Evolutionary conservation across 2,113 vertebrate species (phyloP).

Genomic region (Aphyosemion australe): DNA sequence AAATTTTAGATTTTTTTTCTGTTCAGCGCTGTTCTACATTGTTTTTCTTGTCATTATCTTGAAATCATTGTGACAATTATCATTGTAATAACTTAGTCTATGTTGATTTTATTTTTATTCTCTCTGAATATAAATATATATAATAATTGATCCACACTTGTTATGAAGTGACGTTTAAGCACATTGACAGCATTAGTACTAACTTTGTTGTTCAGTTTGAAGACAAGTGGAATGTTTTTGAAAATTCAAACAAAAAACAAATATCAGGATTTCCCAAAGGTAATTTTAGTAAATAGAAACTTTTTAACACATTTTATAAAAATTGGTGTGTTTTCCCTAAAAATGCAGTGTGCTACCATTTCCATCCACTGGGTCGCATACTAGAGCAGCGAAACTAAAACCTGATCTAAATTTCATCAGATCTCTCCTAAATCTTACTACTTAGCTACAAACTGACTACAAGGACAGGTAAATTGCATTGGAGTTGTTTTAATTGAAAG

Average conservation of each 20-base stretch:
- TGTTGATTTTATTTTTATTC: conserved; percentile 29
- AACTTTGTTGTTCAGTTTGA: conserved; percentile 38
- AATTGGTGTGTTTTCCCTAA: background rate
- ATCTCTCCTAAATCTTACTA: too few species aligned
- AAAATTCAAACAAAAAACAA: conserved; percentile 4
- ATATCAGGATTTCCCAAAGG: conserved; percentile 55
- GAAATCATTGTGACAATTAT: conserved; percentile 59
- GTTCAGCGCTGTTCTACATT: conserved; percentile 72
- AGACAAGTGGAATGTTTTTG: conserved; percentile 35
- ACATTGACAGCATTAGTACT: conserved; percentile 39
- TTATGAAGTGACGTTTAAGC: conserved; percentile 54
- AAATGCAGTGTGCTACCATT: too few species aligned
- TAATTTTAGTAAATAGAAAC: conserved; percentile 58
- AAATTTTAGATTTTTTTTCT: conserved; percentile 61
- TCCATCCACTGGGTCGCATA: background rate
- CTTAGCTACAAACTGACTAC: too few species aligned
- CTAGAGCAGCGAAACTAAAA: background rate
- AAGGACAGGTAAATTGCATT: too few species aligned
- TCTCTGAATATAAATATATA: conserved; percentile 12
- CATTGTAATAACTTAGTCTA: conserved; percentile 49
- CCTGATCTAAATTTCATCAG: background rate
- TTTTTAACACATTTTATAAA: background rate
- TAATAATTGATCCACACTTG: conserved; percentile 27
- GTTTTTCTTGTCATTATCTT: conserved; percentile 60
- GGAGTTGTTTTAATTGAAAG: background rate